These are phyloP conservation scores for Gasterosteus nipponicus DNA, from an alignment of 2,113 vertebrate species.

Conservation along the genomic window DNA sequence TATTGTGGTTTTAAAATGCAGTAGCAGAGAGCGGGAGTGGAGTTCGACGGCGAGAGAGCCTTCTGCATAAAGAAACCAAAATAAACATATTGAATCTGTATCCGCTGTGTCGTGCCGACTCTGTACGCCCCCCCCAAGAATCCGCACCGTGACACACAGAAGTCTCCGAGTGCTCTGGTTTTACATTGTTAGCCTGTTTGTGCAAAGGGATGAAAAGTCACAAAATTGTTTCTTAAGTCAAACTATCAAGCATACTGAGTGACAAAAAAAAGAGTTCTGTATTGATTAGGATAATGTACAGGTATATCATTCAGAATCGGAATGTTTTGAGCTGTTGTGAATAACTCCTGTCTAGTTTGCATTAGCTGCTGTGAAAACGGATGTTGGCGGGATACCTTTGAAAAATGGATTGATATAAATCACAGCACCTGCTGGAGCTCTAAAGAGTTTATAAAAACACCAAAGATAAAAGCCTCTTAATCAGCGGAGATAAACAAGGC, in stretches of 20 bases:
- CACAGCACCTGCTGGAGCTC: neutral
- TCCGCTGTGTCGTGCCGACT: too few species aligned
- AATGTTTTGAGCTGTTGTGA: neutral
- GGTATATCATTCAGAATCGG: constrained; percentile 49
- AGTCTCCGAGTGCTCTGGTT: too few species aligned
- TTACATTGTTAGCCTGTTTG: neutral
- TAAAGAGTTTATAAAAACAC: neutral
- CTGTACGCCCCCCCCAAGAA: too few species aligned
- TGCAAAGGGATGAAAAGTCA: constrained; percentile 34
- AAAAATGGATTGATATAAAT: neutral
- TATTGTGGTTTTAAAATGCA: too few species aligned
- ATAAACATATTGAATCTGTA: too few species aligned
- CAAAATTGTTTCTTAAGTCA: constrained; percentile 16
- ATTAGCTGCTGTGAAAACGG: neutral
- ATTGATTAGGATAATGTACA: constrained; percentile 67
- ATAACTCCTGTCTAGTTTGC: neutral
- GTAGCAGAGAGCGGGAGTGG: too few species aligned
- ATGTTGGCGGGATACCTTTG: neutral
- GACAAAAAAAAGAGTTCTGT: constrained; percentile 48
- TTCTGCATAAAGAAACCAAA: too few species aligned
- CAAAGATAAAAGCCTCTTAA: neutral
- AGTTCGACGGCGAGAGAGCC: too few species aligned
- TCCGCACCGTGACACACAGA: too few species aligned
- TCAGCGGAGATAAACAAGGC: constrained; percentile 18
- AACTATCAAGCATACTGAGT: constrained; percentile 39